phyloP scores from a whole-genome alignment of 2,113 vertebrate genomes.

The Acinonyx jubatus region DNA sequence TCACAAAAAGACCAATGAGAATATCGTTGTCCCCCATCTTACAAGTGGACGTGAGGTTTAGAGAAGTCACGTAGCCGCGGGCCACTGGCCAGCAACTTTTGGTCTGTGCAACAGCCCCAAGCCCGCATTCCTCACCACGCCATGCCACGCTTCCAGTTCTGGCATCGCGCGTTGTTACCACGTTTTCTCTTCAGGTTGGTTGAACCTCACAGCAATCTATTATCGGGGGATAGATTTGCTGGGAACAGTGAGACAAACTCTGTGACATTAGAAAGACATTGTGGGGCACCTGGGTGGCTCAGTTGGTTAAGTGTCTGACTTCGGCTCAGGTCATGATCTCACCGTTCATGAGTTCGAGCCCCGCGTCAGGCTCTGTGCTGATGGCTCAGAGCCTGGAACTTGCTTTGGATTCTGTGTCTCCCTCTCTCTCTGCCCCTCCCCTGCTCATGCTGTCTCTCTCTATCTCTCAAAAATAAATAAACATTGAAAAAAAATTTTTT shows the following conservation, averaged over 20 bases:
- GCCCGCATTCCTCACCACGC: neutral
- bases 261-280: neutral
- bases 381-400: too few relatives aligned
- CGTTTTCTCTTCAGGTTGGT: neutral
- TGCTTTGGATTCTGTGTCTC: too few relatives aligned
- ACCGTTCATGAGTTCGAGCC: too few relatives aligned
- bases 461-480: too few relatives aligned
- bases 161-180: neutral
- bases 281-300: too few relatives aligned
- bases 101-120: neutral
- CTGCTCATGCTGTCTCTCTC: too few relatives aligned
- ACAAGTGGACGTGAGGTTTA: neutral
- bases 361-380: too few relatives aligned
- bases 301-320: too few relatives aligned
- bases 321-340: too few relatives aligned
- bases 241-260: neutral
- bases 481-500: too few relatives aligned
- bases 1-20: neutral
- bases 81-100: neutral
- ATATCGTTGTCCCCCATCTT: neutral
- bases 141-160: neutral
- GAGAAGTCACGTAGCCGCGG: neutral
- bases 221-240: neutral
- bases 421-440: too few relatives aligned
- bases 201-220: neutral